Conservation (phyloP, 2,888 invertebrate genomes). For the Euclidia mi region DNA sequence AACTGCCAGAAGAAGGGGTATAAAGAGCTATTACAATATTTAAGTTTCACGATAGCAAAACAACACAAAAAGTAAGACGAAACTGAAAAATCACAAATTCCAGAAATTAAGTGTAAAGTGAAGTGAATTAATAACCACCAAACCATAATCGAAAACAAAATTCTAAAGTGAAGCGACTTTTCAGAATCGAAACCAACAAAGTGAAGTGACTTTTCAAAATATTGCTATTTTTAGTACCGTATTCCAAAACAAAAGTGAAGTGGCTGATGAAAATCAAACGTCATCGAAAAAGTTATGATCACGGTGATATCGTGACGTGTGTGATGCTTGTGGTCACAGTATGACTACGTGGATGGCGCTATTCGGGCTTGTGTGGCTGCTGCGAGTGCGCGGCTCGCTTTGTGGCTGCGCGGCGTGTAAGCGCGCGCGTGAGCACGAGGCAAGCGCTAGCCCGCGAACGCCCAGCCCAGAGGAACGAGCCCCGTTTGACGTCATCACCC, state of each 20-base stretch:
- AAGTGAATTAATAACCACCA: too few relatives aligned
- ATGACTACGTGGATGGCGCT: slow-evolving; percentile 94
- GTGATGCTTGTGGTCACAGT: slow-evolving; percentile 74
- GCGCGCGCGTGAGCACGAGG: slow-evolving; percentile 83
- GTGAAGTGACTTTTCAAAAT: too few relatives aligned
- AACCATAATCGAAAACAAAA: too few relatives aligned
- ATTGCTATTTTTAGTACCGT: too few relatives aligned
- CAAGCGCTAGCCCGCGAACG: slow-evolving; percentile 70
- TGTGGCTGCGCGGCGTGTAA: slow-evolving; percentile 93
- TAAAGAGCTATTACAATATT: slow-evolving; percentile 16
- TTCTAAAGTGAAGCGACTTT: too few relatives aligned
- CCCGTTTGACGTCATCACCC: slow-evolving; percentile 83
- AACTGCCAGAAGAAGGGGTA: slow-evolving; percentile 5
- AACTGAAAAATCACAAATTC: too few relatives aligned
- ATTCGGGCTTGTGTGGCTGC: slow-evolving; percentile 96
- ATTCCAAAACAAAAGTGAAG: slow-evolving; percentile 24
- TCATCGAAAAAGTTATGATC: slow-evolving; percentile 11
- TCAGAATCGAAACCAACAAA: too few relatives aligned
- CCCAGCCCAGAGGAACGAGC: slow-evolving; percentile 73
- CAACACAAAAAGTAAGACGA: not conserved
- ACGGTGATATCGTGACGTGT: slow-evolving; percentile 53
- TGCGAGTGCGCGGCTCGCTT: slow-evolving; percentile 94
- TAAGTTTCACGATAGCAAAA: slow-evolving; percentile 5
- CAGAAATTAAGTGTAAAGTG: too few relatives aligned
- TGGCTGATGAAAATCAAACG: slow-evolving; percentile 7